Percentiles rank a stretch among this genome's conserved stretches.
Conservation (phyloP, 2,888 invertebrate genomes). For the Amblyjoppa proteus region DNA sequence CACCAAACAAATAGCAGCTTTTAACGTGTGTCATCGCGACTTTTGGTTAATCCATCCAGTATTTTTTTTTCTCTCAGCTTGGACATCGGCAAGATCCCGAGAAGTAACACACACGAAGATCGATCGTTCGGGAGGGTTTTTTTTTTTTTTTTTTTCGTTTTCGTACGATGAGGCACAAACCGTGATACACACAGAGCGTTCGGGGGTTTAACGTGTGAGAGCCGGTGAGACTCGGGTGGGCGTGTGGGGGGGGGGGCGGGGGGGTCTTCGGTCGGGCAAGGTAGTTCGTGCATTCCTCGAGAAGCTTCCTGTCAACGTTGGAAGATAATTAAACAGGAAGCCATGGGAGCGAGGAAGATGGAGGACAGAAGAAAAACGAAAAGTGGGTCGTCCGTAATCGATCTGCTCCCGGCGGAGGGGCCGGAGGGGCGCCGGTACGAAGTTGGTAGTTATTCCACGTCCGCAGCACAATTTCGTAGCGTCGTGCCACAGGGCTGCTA, state of each 20-base stretch:
- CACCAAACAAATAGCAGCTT: too few relatives aligned
- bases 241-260: background rate
- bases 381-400: conserved; percentile 66
- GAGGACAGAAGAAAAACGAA: conserved; percentile 51
- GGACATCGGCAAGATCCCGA: background rate
- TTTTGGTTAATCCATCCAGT: too few relatives aligned
- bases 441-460: conserved; percentile 55
- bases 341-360: conserved; percentile 30
- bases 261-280: background rate
- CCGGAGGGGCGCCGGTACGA: conserved; percentile 48
- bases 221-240: too few relatives aligned
- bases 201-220: background rate
- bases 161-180: background rate
- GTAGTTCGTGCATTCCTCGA: conserved; percentile 1
- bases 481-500: conserved; percentile 53
- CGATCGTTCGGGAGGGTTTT: background rate
- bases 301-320: conserved; percentile 57
- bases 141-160: too few relatives aligned
- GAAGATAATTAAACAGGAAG: conserved; percentile 64
- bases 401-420: conserved; percentile 56
- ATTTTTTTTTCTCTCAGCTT: too few relatives aligned
- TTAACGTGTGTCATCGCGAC: too few relatives aligned
- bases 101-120: conserved; percentile 11
- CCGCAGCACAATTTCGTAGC: conserved; percentile 54
- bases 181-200: background rate